Evolutionary conservation across 2,888 invertebrate species (phyloP), one percentile per base, ranked within the genome.

Genomic region (Agonopterix heracliana): DNA sequence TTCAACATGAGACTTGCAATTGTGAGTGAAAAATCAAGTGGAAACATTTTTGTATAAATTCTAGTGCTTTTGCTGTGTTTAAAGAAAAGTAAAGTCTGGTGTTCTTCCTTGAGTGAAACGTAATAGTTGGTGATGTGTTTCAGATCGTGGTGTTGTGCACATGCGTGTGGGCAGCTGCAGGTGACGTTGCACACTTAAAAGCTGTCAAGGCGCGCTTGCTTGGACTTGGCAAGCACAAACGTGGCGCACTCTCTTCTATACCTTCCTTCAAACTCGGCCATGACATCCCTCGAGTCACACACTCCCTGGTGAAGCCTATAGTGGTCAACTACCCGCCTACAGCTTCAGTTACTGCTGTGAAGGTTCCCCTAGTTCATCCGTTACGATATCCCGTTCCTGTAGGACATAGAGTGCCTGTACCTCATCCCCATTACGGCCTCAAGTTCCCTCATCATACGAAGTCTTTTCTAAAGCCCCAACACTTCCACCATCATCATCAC

Each of bases 201-300:
- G 58, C 70, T 38, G 58, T 69, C 40, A 86, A 86, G 59, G 64
- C 73, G 46, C 77, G 73, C 60, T 65, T 82, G 55, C 52, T 81
- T 10, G 71, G 78, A 34, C 68, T 74, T 41, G 64, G 57, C 34
- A 79, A 75, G 56, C 87, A 87, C 45, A 88, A 88, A 60, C 72
- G 86, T 9, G 87, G 88, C 50, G 73, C 81, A 10, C 66, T 82
- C 43, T 77, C 84, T 9, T 54, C 69, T 3, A 69, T 89, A n/a
- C 89, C 89, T 0, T 74, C 89, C 2, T 90, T 73, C 67, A 89
- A 89, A 51, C 73, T 85, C 5, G 89, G 89, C 36, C 79, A 88
- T 51, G 89, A 89, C 54, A 82, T 88, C 44, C 88, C 89, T 0
- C 75, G 66, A 5, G 83, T 89, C 11, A 81, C 86, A 0, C 89